Base-by-base conservation (phyloP, 2,888 invertebrate species). In the Brenthis daphne region DNA sequence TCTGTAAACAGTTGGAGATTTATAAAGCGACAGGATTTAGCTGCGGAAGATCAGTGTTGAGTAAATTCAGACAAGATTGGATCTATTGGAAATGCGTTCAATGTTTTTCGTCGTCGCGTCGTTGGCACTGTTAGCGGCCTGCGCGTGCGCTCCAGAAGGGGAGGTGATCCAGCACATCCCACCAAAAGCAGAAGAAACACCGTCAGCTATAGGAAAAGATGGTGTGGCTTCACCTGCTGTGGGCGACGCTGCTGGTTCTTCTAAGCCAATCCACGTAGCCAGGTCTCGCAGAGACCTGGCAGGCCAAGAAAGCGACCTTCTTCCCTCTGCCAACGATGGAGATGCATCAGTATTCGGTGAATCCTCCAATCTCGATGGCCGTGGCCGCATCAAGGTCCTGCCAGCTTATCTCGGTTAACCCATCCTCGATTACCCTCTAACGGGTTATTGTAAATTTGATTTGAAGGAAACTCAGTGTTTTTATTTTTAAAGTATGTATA, bases 91-190 rank as follows among this genome's bases (percentile, higher is more conserved):
- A 86, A 92, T 92, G 92, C 90, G 83, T 86, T 88, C 87, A 81
- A 85, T 84, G 78, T 78, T 88, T 57, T 91, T 89, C 79, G 81
- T 82, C 85, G 88, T 87, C 86, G 91, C 86, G 81, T 90, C 85
- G 80, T 74, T 91, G 80, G 88, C 87, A 87, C 82, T 90, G 84
- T 79, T 90, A 73, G 90, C 84, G 77, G 82, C 77, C 61, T 92
- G 88, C 90, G 83, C 77, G 0, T 85, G 89, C 90, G 87, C 87
- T 53, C 90, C 91, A 70, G 77, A 72, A 68, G 81, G 81, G 79
- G 88, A 89, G 73, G 89, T 86, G 85, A 90, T 92, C 81, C 86
- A 91, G 80, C 87, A 85, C 81, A 90, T 92, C 74, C 89, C 89
- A 47, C 80, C 77, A 88, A 92, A 87, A 78, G 81, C 73, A 76